A percentile compares a stretch with the other conserved stretches of the same genome.
Conservation (phyloP, 2,888 invertebrate species). For the Hypercompe scribonia region DNA sequence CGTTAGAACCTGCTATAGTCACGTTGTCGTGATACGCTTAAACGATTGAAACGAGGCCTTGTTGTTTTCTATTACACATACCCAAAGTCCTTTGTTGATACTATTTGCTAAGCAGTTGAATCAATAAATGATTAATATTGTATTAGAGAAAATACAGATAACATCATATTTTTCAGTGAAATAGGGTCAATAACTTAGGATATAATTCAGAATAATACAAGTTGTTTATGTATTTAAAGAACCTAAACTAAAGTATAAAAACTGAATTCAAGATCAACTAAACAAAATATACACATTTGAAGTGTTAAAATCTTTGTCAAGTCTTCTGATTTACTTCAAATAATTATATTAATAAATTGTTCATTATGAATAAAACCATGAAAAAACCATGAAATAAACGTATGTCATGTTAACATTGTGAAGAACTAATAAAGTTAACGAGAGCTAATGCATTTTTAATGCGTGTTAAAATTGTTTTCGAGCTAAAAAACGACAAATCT, state of each 20-base stretch:
- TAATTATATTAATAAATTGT: too few relatives aligned
- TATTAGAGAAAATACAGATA: background rate
- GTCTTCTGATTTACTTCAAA: too few relatives aligned
- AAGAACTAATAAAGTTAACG: too few relatives aligned
- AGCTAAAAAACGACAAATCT: too few relatives aligned
- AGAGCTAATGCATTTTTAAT: too few relatives aligned
- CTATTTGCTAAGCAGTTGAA: background rate
- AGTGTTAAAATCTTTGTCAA: too few relatives aligned
- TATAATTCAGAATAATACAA: too few relatives aligned
- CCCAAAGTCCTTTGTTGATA: constrained; percentile 30
- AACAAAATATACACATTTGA: background rate
- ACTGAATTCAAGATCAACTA: background rate
- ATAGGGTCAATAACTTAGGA: background rate
- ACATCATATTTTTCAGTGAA: background rate
- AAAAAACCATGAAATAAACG: too few relatives aligned
- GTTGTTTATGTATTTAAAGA: background rate
- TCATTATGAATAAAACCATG: too few relatives aligned
- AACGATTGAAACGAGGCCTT: constrained; percentile 56
- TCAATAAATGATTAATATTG: background rate
- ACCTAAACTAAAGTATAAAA: background rate
- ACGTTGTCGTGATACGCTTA: constrained; percentile 64
- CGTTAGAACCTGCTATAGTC: constrained; percentile 55
- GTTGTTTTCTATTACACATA: constrained; percentile 47
- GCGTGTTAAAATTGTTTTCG: too few relatives aligned
- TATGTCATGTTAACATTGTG: too few relatives aligned